A percentile compares a stretch with the other conserved stretches of the same genome.
Evolutionary conservation across 1,140 invertebrate genomes (phyloP).

Genomic region (Aphidius gifuensis): DNA sequence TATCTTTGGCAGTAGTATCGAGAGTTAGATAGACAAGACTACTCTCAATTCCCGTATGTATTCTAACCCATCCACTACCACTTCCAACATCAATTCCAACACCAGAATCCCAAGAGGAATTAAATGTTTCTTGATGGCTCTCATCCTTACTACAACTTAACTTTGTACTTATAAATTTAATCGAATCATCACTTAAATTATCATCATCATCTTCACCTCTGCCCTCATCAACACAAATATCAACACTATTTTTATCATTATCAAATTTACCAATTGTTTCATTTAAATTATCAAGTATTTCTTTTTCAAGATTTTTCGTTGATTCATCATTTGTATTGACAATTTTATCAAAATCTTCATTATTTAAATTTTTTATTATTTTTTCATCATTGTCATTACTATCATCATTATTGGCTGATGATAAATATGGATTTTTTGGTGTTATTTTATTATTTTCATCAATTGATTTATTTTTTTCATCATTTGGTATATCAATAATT

Average conservation of each 20-base stretch:
- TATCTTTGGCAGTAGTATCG: conserved; percentile 60
- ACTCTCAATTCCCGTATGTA: conserved; percentile 61
- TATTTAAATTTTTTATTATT: too few relatives aligned
- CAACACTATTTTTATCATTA: conserved; percentile 29
- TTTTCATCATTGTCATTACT: too few relatives aligned
- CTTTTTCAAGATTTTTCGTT: conserved; percentile 32
- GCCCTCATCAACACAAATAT: conserved; percentile 20
- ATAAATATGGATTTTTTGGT: too few relatives aligned
- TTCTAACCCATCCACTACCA: conserved; percentile 60
- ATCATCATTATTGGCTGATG: too few relatives aligned
- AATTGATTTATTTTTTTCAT: too few relatives aligned
- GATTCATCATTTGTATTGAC: background rate
- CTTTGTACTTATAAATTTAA: conserved; percentile 32
- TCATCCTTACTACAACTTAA: conserved; percentile 25
- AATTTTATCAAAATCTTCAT: too few relatives aligned
- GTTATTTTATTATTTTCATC: too few relatives aligned
- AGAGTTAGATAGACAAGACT: conserved; percentile 60
- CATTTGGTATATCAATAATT: too few relatives aligned
- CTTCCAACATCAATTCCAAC: conserved; percentile 45
- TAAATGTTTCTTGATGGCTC: conserved; percentile 36
- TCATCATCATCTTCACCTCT: conserved; percentile 23
- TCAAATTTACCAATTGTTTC: conserved; percentile 48
- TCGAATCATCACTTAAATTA: conserved; percentile 44
- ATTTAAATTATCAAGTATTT: conserved; percentile 45
- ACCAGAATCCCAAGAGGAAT: conserved; percentile 52